Percentiles rank a stretch among this genome's conserved stretches.
phyloP scores from a whole-genome alignment of 2,113 vertebrate species.

The Glareola pratincola region DNA sequence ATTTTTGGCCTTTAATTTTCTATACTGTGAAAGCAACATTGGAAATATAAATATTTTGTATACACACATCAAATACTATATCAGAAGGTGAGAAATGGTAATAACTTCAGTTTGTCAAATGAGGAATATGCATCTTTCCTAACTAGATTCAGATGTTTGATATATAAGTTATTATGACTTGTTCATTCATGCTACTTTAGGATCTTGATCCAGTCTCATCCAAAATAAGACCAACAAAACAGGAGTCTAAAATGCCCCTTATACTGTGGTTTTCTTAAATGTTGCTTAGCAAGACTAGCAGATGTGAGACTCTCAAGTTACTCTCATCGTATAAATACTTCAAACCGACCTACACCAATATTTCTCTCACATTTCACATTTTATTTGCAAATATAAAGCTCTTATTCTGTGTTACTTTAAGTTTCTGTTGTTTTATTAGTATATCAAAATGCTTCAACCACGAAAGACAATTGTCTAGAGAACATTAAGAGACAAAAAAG shows the following conservation, averaged over 20 bases:
- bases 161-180: not conserved
- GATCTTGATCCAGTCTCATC: not conserved
- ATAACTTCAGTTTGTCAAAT: conserved; percentile 15
- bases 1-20: not conserved
- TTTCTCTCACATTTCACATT: not conserved
- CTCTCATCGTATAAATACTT: not conserved
- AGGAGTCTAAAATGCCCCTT: not conserved
- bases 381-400: not conserved
- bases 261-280: not conserved
- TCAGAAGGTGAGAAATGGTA: conserved; percentile 10
- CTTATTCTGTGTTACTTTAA: not conserved
- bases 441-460: not conserved
- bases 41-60: not conserved
- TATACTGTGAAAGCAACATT: not conserved
- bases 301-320: not conserved
- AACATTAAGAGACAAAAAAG: not conserved
- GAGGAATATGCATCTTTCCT: not conserved
- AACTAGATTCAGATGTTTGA: not conserved
- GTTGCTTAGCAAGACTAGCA: not conserved
- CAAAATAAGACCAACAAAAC: not conserved
- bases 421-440: not conserved
- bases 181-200: not conserved
- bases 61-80: not conserved
- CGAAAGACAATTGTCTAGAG: not conserved
- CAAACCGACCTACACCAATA: not conserved